A percentile compares a stretch with the other conserved stretches of the same genome.
These are phyloP conservation scores for Galaxea fascicularis DNA, from an alignment of 92 coral and sea anemone species.

Conservation along the genomic window DNA sequence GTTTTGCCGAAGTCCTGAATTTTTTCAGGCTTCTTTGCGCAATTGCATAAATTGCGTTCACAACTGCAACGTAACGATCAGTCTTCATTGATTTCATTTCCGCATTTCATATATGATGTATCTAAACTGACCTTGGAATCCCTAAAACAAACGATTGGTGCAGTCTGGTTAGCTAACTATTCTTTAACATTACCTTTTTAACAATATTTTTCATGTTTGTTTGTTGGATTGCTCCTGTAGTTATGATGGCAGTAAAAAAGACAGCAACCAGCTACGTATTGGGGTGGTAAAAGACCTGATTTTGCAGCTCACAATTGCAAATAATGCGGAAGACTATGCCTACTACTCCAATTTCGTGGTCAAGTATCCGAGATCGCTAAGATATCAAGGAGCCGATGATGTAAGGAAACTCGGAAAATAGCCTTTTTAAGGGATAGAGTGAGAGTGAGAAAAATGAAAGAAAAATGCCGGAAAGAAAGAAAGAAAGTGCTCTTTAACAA, in stretches of 20 bases:
- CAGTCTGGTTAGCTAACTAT: background rate
- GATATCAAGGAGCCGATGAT: conserved; percentile 58
- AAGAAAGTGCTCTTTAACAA: no score
- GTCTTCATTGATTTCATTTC: no score
- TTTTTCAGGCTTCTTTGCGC: no score
- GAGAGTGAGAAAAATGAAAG: no score
- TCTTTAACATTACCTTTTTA: no score
- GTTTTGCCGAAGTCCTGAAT: no score
- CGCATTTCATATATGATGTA: no score
- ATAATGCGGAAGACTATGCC: conserved; percentile 82
- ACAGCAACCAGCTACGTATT: conserved; percentile 36
- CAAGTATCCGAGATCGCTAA: conserved; percentile 70
- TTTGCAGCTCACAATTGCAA: conserved; percentile 66
- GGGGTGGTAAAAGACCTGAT: conserved; percentile 74
- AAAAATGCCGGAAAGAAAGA: no score
- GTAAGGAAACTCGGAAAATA: conserved; percentile 15
- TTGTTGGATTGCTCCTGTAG: conserved; percentile 38
- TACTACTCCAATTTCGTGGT: conserved; percentile 78
- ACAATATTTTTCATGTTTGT: background rate
- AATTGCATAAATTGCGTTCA: no score
- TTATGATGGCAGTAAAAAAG: conserved; percentile 45
- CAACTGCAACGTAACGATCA: no score
- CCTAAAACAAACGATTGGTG: no score
- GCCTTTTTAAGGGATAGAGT: background rate
- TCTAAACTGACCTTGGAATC: no score